Evolutionary conservation across 2,797 vertebrate genomes (phyloP), one percentile per base, ranked within the genome.

Genomic region (Cirrhinus molitorella): DNA sequence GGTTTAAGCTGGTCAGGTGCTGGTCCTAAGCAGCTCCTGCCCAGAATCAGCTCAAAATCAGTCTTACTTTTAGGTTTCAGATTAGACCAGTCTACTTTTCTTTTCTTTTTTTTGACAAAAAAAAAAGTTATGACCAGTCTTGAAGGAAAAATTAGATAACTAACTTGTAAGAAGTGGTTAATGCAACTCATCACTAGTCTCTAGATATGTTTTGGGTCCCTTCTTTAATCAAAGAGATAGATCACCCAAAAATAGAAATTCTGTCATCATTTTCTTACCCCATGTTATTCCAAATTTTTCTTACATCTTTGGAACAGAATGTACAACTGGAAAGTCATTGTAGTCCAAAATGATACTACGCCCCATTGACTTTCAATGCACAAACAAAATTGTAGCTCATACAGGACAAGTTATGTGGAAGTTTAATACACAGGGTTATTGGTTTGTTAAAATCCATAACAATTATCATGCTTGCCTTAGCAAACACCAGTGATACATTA

Each of bases 371-470:
- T 51, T 40, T 51, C 17, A 72, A 19, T 55, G 19, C 8, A 55
- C 55, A 6, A 13, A 55, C 31, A 55, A 11, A 57, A 23, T 16
- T 23, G 2, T 57, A 11, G 31, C 7, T 37, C 7, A 68, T 40
- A 34, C 28, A 40, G 16, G 17, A 31, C 10, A 7, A 53, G 45
- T 31, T 49, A 10, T 23, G 53, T 34, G 25, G 2, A 68, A 31
- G 31, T 74, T 19, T 57, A 53, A 21, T 31, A n/a, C 19, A 14
- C 21, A 5, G 0, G 19, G 71, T n/a, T n/a, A n/a, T n/a, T n/a
- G n/a, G n/a, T 70, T 47, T 47, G 37, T 63, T 77, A 47, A 77
- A 77, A 28, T 61, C 57, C 21, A 47, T 31, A 25, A 47, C 28
- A 25, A 59, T 12, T 0, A 59, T 16, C 14, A 31, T 19, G 37